phyloP scores from a whole-genome alignment of 1,140 invertebrate species.

The Apis laboriosa region DNA sequence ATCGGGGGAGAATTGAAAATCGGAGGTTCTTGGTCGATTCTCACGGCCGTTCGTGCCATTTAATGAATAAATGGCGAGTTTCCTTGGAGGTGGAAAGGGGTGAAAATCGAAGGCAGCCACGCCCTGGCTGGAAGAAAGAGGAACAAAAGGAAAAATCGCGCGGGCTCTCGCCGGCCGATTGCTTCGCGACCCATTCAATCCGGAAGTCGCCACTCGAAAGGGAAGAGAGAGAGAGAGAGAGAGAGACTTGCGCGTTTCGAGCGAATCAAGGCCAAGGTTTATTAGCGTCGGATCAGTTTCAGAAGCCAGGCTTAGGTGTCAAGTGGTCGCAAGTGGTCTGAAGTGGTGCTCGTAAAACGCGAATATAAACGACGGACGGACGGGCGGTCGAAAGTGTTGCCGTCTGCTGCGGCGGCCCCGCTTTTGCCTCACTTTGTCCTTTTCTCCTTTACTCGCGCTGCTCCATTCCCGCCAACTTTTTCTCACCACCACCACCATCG shows the following conservation, averaged over 20 bases:
- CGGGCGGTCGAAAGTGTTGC: constrained; percentile 39
- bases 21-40: constrained; percentile 34
- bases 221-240: not conserved
- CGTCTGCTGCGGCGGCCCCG: not conserved
- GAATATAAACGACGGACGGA: constrained; percentile 45
- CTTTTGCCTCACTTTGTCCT: constrained; percentile 3
- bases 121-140: constrained; percentile 25
- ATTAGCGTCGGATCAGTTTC: constrained; percentile 41
- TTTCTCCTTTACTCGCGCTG: not conserved
- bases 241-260: not conserved
- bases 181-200: constrained; percentile 12
- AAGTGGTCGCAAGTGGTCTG: constrained; percentile 40
- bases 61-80: constrained; percentile 49
- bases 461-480: not conserved
- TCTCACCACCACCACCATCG: not conserved
- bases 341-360: constrained; percentile 48
- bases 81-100: constrained; percentile 43
- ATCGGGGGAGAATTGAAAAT: constrained; percentile 33
- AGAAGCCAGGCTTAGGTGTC: constrained; percentile 30
- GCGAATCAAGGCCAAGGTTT: constrained; percentile 47
- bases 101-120: constrained; percentile 53
- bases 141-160: constrained; percentile 48
- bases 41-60: constrained; percentile 35
- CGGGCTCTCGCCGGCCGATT: not conserved
- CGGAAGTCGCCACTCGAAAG: constrained; percentile 20